phyloP scores from a whole-genome alignment of 2,113 vertebrate species.

The Trochalopteron elliotii region DNA sequence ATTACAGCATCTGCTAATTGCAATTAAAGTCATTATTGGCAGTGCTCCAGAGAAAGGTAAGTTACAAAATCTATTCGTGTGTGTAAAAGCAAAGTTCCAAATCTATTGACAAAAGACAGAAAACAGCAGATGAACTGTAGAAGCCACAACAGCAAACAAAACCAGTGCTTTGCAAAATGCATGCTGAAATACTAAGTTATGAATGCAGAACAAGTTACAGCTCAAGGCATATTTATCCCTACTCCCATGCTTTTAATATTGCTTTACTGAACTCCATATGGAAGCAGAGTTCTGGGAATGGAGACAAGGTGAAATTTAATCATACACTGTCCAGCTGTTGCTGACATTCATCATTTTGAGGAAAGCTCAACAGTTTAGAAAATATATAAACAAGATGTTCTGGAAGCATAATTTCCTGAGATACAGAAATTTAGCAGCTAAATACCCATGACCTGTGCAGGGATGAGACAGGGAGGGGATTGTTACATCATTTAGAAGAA shows the following conservation, averaged over 20 bases:
- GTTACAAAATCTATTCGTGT: background rate
- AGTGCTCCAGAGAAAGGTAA: conserved; percentile 1
- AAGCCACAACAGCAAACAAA: conserved; percentile 20
- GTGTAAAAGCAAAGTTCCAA: background rate
- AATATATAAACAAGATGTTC: conserved; percentile 60
- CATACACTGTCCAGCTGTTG: conserved; percentile 51
- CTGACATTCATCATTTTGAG: conserved; percentile 53
- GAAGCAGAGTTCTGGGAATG: conserved; percentile 42
- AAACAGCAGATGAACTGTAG: background rate
- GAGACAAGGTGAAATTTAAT: conserved; percentile 58
- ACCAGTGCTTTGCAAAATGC: background rate
- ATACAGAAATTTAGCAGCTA: conserved; percentile 40
- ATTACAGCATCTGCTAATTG: background rate
- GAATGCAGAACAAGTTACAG: background rate
- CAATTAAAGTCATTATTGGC: background rate
- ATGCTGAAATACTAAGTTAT: background rate
- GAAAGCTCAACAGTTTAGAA: conserved; percentile 44
- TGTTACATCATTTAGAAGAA: background rate
- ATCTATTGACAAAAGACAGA: background rate
- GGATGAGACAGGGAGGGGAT: background rate
- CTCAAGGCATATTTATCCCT: conserved; percentile 3
- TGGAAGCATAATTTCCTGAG: conserved; percentile 36
- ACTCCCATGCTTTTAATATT: background rate
- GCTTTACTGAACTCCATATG: conserved; percentile 46
- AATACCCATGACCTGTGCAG: conserved; percentile 4